Conservation (phyloP, 2,888 invertebrate species). For the Busseola fusca region DNA sequence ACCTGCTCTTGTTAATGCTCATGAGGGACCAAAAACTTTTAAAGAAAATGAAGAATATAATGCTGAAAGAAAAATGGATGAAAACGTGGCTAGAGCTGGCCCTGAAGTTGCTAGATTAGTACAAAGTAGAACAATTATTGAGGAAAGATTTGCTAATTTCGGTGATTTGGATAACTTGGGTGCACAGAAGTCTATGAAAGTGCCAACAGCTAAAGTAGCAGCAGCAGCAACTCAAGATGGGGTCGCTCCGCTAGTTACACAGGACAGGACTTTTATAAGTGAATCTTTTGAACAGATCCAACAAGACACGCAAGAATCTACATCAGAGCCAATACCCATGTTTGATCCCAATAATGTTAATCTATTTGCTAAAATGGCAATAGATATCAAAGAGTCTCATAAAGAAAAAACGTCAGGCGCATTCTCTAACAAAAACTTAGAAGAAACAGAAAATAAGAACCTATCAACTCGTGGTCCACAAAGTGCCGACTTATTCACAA, state of each 20-base stretch:
- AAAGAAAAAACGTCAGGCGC: conserved; percentile 6
- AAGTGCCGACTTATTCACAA: conserved; percentile 29
- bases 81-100: conserved; percentile 39
- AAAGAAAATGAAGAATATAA: conserved; percentile 25
- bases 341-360: conserved; percentile 37
- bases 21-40: conserved; percentile 16
- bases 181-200: conserved; percentile 5
- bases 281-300: conserved; percentile 23
- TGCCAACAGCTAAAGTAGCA: not conserved
- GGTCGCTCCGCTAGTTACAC: conserved; percentile 1
- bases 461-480: conserved; percentile 23
- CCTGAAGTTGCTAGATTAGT: conserved; percentile 35
- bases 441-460: conserved; percentile 20
- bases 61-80: conserved; percentile 44
- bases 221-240: not conserved
- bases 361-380: conserved; percentile 30
- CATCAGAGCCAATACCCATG: conserved; percentile 15
- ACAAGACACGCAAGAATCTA: conserved; percentile 1
- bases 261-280: conserved; percentile 15
- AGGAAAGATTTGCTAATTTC: conserved; percentile 41
- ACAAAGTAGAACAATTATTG: conserved; percentile 34
- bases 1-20: not conserved
- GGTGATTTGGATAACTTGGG: conserved; percentile 22
- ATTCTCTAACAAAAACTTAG: conserved; percentile 10
- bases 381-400: conserved; percentile 16